These are phyloP conservation scores for Okapia johnstoni DNA, from an alignment of 2,113 vertebrate genomes.

Conservation along the genomic window DNA sequence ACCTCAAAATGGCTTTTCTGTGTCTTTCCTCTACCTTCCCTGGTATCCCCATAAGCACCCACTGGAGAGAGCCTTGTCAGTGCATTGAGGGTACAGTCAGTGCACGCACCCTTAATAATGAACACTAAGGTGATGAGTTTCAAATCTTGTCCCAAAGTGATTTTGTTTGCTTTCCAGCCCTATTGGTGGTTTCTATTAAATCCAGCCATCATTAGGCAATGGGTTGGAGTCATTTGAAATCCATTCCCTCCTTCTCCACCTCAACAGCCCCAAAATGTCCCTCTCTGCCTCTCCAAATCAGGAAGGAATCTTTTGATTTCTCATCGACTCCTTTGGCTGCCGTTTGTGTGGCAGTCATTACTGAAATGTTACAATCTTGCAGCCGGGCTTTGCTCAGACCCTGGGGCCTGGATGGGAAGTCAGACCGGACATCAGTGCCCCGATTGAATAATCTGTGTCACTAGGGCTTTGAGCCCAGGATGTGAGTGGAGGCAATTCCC, in stretches of 20 bases:
- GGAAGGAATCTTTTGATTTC: background rate
- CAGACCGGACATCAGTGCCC: conserved; percentile 48
- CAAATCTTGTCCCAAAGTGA: background rate
- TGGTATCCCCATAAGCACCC: background rate
- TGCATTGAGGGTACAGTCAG: background rate
- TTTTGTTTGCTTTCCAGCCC: background rate
- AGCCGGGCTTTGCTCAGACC: conserved; percentile 7
- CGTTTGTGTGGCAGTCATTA: background rate
- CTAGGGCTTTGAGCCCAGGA: conserved; percentile 70
- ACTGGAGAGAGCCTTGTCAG: background rate
- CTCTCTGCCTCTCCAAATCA: background rate
- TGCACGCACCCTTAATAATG: background rate
- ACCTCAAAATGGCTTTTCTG: background rate
- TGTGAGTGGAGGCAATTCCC: conserved; percentile 61
- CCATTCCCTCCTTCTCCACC: background rate
- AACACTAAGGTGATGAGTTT: background rate
- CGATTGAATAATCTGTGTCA: conserved; percentile 66
- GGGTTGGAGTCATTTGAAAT: background rate
- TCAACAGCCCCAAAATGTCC: background rate
- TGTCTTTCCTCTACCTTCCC: background rate
- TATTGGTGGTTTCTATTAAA: background rate
- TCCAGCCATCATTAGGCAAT: background rate
- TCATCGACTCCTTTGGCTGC: background rate
- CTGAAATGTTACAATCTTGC: background rate
- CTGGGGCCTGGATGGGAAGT: conserved; percentile 44